Base-by-base conservation (phyloP, 2,888 invertebrate species). In the Ecliptopera silaceata region DNA sequence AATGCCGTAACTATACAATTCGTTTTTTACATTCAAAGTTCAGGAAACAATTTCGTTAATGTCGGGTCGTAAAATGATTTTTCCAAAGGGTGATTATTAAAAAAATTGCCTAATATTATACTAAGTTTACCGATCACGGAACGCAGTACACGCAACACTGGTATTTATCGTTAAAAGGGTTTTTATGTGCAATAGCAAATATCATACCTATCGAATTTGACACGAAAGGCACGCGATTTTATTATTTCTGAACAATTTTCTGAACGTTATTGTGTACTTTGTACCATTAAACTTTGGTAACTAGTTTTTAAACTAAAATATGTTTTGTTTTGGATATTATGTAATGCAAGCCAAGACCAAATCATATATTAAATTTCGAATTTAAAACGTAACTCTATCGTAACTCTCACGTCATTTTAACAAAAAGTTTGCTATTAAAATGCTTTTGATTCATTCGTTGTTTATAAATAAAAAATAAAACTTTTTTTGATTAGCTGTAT, bases 91-190 rank as follows among this genome's bases (percentile, higher is more conserved):
- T 46, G 38, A 50, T 54, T 59, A 59, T 59, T 50, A 38, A 50
- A 59, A 58, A 59, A 54, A 51, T 22, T 31, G 41, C 50, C 50
- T 47, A 32, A 64, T 58, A 66, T 64, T 61, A 57, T 52, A 47
- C 56, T 38, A 53, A 55, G 59, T 61, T 64, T 61, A 43, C 58
- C 64, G 64, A 64, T 63, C 66, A 66, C 64, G 66, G 52, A 62
- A 50, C 47, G 34, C 58, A 42, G 56, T 39, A 52, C 64, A 66
- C 66, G 66, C 66, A 64, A 66, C 60, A 61, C 58, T 44, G 56
- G 58, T 66, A 66, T 64, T 66, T 66, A 66, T 61, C 59, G 63
- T 63, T 64, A 66, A 66, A 66, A 61, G 63, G 59, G 54, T 60
- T 66, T 66, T 66, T 63, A 64, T 64, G 66, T 64, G 63, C 56